phyloP scores from a whole-genome alignment of 2,888 invertebrate genomes.

The Lamellibrachia satsuma region DNA sequence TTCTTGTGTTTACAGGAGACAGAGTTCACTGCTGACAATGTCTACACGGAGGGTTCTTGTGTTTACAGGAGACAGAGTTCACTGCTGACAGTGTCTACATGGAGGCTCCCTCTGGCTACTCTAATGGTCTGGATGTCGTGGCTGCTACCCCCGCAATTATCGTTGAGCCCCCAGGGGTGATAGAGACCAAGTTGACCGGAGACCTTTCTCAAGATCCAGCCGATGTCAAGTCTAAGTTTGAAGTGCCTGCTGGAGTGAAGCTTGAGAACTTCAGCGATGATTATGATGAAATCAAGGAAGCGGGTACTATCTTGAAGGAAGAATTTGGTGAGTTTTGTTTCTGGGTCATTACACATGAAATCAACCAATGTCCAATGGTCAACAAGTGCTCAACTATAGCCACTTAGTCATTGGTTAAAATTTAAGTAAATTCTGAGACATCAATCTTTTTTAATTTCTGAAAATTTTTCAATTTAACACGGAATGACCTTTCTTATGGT shows the following conservation, averaged over 20 bases:
- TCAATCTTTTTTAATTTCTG: too few relatives aligned
- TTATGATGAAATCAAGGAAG: slow-evolving; percentile 18
- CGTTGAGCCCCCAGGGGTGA: slow-evolving; percentile 49
- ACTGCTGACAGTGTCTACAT: slow-evolving; percentile 36
- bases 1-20: neutral
- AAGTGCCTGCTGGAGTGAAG: neutral
- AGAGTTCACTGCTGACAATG: slow-evolving; percentile 31
- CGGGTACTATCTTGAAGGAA: neutral
- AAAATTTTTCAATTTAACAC: too few relatives aligned
- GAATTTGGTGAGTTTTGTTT: slow-evolving; percentile 12
- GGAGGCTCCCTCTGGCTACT: slow-evolving; percentile 42
- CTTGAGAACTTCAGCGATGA: slow-evolving; percentile 21
- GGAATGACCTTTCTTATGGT: too few relatives aligned
- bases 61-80: slow-evolving; percentile 21
- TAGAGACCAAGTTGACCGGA: neutral
- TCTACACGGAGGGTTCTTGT: slow-evolving; percentile 34
- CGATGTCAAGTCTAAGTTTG: neutral
- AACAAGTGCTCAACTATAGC: neutral
- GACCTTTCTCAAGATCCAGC: too few relatives aligned
- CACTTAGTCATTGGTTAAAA: too few relatives aligned
- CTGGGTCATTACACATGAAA: neutral
- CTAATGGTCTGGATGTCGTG: slow-evolving; percentile 18
- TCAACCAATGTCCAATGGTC: neutral
- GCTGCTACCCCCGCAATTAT: slow-evolving; percentile 48
- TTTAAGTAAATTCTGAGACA: too few relatives aligned